phyloP scores from a whole-genome alignment of 1,140 invertebrate genomes.

The Cherax destructor region DNA sequence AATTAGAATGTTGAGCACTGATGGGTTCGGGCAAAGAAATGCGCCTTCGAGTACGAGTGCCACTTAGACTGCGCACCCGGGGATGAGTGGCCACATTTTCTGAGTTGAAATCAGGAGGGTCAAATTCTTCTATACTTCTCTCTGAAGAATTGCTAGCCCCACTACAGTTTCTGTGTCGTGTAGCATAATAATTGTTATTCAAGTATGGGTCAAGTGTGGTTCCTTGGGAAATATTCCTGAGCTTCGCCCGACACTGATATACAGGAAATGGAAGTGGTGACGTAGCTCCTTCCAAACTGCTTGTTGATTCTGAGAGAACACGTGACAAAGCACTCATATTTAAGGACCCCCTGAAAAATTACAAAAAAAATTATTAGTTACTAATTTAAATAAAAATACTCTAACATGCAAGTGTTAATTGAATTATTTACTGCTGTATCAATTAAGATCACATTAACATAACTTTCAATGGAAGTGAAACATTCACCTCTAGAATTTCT shows the following conservation, averaged over 20 bases:
- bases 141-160: conserved; percentile 2
- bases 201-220: not conserved
- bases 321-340: not conserved
- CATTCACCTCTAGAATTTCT: too few relatives aligned
- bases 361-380: too few relatives aligned
- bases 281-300: not conserved
- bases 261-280: not conserved
- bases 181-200: not conserved
- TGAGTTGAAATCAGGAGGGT: not conserved
- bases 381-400: too few relatives aligned
- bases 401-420: too few relatives aligned
- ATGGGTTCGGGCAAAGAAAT: not conserved
- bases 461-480: too few relatives aligned
- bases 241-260: not conserved
- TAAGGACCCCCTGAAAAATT: not conserved
- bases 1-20: not conserved
- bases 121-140: not conserved
- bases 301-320: not conserved
- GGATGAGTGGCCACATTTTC: not conserved
- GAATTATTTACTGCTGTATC: too few relatives aligned
- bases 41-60: not conserved
- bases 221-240: not conserved
- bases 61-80: conserved; percentile 5
- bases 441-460: too few relatives aligned
- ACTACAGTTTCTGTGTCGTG: conserved; percentile 13